Evolutionary conservation across 2,113 vertebrate species (phyloP), one percentile per base, ranked within the genome.

Genomic region (Tympanuchus pallidicinctus): DNA sequence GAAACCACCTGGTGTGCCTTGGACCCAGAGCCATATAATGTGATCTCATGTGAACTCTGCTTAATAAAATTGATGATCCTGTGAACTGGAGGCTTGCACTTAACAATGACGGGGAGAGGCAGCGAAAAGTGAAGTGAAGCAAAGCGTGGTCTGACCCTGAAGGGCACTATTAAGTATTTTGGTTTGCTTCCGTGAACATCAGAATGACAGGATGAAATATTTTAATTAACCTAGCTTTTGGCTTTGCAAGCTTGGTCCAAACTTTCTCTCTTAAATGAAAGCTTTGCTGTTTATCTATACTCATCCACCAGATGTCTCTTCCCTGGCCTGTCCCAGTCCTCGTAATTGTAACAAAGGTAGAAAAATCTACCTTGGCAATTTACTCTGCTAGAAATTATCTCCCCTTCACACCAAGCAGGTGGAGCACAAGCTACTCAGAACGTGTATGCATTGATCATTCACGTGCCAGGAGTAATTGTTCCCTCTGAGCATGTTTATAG

Each of bases 141-240:
- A 88, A 93, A 86, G 36, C 67, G 54, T 8, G 11, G 40, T 63
- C 63, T 91, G 84, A 92, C 69, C 82, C 89, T 92, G 57, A 94
- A 92, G 88, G 91, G 64, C 72, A 73, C 28, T 54, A 86, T 89
- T 92, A 94, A 94, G 25, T 90, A 73, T 91, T 94, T 89, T 81
- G 71, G 63, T 95, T 92, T 96, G 89, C 86, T 95, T 88, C 73
- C 32, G 34, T 81, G 90, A 96, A 91, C 92, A 96, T 89, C 81
- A 83, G 94, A 95, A 91, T 83, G 91, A 88, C 92, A 96, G 59
- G 40, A 95, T 75, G 71, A 93, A 96, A 87, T 95, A 94, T 94
- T 94, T 95, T 96, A 93, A 95, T 96, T 96, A 96, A 96, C 88
- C 67, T 52, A 78, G 50, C 86, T 92, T 90, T 94, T 82, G 77